Base-by-base conservation (phyloP, 2,113 vertebrate species). In the Meles meles region DNA sequence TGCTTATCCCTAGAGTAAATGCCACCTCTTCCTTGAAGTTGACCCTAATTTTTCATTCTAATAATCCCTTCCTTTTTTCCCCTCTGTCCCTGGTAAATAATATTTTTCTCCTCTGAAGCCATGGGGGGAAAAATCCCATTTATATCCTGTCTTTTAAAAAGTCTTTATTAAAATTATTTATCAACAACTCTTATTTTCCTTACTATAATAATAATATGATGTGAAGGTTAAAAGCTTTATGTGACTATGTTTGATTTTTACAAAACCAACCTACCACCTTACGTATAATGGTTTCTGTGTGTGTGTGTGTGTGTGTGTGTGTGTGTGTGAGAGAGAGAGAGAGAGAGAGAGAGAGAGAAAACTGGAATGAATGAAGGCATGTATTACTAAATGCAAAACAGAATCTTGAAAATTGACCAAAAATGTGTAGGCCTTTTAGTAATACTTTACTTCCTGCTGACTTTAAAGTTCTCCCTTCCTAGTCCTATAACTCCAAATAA, bases 231-330 rank as follows among this genome's bases (percentile, higher is more conserved):
- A 88, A 89, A 25, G 7, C 17, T n/a, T 1, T 65, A 67, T 42
- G 29, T 84, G 59, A 97, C 63, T 80, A 65, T 55, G 12, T 76
- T 57, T 92, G 44, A 84, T 71, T 55, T 84, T 97, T 88, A 74
- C 20, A 65, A 47, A 94, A 74, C 15, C 31, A 84, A 37, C 3
- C 55, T 86, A 31, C 7, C 86, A 27, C 31, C 44, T 63, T 65
- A 49, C 1, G 34, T 84, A 72, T 42, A 77, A 47, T 12, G 6
- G 0, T 37, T 14, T 63, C 5, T 67, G 20, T 37, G 25, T 27
- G 57, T 69, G 4, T 77, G 27, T 76, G 15, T 47, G 52, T 79
- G 9, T 69, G n/a, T 44, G 67, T 71, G 34, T 71, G 27, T 76
- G 15, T 47, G 52, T 71, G 13, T 59, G n/a, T 37, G 67, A 49